Conservation (phyloP, 2,113 vertebrate species). For the Ascaphus truei region DNA sequence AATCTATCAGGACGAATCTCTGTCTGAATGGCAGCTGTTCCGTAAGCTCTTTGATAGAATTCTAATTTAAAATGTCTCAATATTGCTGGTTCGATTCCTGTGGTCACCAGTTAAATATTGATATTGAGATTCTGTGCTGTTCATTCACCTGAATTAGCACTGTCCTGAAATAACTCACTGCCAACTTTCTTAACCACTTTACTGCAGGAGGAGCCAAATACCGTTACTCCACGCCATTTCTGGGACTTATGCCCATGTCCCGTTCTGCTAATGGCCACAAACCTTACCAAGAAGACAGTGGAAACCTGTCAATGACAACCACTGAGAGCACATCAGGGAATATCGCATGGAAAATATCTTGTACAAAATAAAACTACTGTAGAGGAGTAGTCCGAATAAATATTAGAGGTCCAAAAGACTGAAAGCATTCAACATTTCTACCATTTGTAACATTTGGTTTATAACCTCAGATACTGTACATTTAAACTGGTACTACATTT, state of each 20-base stretch:
- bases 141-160: slow-evolving; percentile 31
- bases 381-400: slow-evolving; percentile 1
- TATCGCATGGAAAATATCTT: slow-evolving; percentile 1
- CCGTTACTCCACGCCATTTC: slow-evolving; percentile 10
- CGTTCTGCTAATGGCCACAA: slow-evolving; percentile 23
- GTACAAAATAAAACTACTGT: not conserved
- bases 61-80: slow-evolving; percentile 9
- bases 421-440: not conserved
- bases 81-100: slow-evolving; percentile 28
- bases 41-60: not conserved
- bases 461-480: no score
- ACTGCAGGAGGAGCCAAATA: slow-evolving; percentile 19
- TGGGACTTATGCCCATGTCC: slow-evolving; percentile 16
- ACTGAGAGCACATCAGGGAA: slow-evolving; percentile 15
- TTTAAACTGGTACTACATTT: no score
- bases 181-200: slow-evolving; percentile 22
- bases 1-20: not conserved
- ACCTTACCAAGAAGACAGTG: slow-evolving; percentile 1
- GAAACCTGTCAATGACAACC: slow-evolving; percentile 15
- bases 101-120: slow-evolving; percentile 27
- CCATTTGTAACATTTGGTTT: no score
- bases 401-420: not conserved
- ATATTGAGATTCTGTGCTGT: slow-evolving; percentile 17
- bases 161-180: slow-evolving; percentile 12
- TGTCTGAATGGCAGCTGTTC: not conserved